Evolutionary conservation across 2,113 vertebrate genomes (phyloP), one percentile per base, ranked within the genome.

Genomic region (Anguilla rostrata): DNA sequence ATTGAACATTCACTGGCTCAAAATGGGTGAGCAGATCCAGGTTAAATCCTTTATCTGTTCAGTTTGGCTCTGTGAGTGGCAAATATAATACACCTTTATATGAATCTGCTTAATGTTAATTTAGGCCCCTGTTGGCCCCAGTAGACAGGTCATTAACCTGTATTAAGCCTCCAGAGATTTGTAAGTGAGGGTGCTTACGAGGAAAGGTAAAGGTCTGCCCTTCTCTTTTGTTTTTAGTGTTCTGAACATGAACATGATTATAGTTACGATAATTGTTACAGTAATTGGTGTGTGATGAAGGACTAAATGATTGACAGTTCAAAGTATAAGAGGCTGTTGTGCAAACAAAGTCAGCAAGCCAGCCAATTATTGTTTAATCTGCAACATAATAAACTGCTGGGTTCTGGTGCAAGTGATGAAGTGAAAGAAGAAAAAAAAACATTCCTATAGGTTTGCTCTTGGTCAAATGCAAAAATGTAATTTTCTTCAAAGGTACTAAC

Each of bases 271-370:
- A 49, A 22, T 57, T 79, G 78, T 85, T 85, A 85, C 75, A 85
- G 66, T 75, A 78, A 71, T 78, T 78, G 78, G 49, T 53, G 75
- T 34, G 43, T 49, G 71, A 66, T 78, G 66, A 85, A 85, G 53
- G 53, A 46, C 56, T n/a, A 34, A 78, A 78, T 60, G 26, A 85
- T 26, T 53, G 49, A 85, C 78, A 80, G 39, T 85, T 85, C 49
- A 49, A 84, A 84, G 39, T 78, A 34, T 78, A 75, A 75, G 5
- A 75, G 71, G n/a, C 71, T 75, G 71, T 29, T 75, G 71, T 34
- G 66, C 84, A 43, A 78, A 49, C 66, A 85, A 78, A 85, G 84
- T 53, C 49, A 78, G 43, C 75, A 78, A 78, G 75, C 63, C 84
- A 78, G 75, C 41, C 84, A 78, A 43, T 78, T 41, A 78, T 71